Percentiles rank a stretch among this genome's conserved stretches.
Conservation (phyloP, 53 echinoderm and acorn worm genomes). For the Henricia sp. region DNA sequence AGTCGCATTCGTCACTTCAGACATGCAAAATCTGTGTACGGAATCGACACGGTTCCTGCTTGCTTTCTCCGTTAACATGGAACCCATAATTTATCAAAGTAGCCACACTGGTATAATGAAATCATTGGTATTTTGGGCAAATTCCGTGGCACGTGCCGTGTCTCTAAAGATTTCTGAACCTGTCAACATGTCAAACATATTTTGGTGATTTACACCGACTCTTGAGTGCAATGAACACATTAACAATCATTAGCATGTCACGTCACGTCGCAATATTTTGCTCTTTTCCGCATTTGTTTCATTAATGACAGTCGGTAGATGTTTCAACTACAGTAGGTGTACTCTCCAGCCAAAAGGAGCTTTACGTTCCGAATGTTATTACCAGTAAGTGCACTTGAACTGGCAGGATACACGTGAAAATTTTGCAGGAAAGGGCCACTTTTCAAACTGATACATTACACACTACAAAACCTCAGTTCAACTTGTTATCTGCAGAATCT, state of each 20-base stretch:
- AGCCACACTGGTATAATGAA: neutral
- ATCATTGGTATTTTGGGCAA: neutral
- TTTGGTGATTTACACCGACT: neutral
- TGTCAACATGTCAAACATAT: neutral
- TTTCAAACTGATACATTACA: no score
- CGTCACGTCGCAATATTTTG: neutral
- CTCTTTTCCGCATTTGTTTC: neutral
- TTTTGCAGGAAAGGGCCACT: no score
- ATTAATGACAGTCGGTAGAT: no score
- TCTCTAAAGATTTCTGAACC: neutral
- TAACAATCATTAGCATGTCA: constrained; percentile 5
- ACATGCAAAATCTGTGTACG: neutral
- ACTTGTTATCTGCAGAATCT: no score
- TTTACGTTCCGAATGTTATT: no score
- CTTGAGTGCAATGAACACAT: neutral
- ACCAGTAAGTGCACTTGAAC: no score
- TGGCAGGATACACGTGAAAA: no score
- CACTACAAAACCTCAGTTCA: no score
- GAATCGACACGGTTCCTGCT: neutral
- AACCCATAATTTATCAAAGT: neutral
- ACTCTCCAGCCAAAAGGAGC: no score
- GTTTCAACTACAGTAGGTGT: no score
- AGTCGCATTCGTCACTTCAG: constrained; percentile 24
- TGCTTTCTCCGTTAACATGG: neutral
- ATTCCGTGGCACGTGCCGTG: neutral